Evolutionary conservation across 2,888 invertebrate species (phyloP).

Genomic region (Chrysodeixis includens): DNA sequence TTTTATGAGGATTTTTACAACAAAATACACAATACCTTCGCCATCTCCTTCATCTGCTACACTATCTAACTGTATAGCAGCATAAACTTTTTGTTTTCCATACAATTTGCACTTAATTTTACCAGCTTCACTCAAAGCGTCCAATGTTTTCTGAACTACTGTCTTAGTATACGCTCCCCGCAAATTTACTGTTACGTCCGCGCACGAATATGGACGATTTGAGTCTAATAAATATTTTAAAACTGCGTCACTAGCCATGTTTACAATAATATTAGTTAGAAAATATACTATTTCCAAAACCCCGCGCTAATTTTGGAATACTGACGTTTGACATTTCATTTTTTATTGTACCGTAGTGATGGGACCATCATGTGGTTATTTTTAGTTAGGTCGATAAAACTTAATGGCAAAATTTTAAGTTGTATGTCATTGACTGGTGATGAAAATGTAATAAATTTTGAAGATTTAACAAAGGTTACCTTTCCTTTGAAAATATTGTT

Average conservation of each 20-base stretch:
- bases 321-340: slow-evolving; percentile 12
- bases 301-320: slow-evolving; percentile 29
- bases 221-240: slow-evolving; percentile 92
- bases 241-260: slow-evolving; percentile 89
- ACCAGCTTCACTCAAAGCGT: slow-evolving; percentile 91
- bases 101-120: slow-evolving; percentile 93
- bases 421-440: not conserved
- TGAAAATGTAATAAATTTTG: slow-evolving; percentile 16
- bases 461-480: slow-evolving; percentile 12
- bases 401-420: slow-evolving; percentile 3
- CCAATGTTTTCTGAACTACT: slow-evolving; percentile 93
- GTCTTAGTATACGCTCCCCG: slow-evolving; percentile 94
- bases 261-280: slow-evolving; percentile 29
- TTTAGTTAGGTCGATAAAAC: slow-evolving; percentile 22
- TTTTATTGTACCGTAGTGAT: slow-evolving; percentile 19
- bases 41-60: slow-evolving; percentile 77
- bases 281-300: slow-evolving; percentile 21
- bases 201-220: slow-evolving; percentile 95
- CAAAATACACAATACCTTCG: no score
- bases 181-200: slow-evolving; percentile 94
- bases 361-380: slow-evolving; percentile 21
- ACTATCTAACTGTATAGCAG: slow-evolving; percentile 90
- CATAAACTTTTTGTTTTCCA: slow-evolving; percentile 97
- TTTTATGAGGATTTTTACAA: no score
- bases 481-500: slow-evolving; percentile 14